These are phyloP conservation scores for Branchinecta sandiegonensis DNA, from an alignment of 2,888 invertebrate genomes.

Conservation along the genomic window DNA sequence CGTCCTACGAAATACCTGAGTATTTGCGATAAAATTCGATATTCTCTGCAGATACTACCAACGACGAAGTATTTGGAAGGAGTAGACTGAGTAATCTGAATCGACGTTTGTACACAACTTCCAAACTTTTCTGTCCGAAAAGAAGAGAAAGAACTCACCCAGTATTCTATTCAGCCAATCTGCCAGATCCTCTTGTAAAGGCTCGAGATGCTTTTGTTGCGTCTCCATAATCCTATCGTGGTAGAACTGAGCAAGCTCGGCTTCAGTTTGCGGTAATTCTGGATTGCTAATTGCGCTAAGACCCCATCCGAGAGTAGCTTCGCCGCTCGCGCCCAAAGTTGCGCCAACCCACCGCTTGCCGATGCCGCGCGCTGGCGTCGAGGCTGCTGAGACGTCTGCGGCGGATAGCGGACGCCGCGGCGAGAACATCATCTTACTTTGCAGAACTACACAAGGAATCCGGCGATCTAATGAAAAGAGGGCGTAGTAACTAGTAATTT, in stretches of 20 bases:
- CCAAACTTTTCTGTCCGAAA: no score
- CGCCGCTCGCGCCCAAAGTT: not conserved
- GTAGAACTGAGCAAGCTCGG: constrained; percentile 48
- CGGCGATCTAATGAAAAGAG: no score
- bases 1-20: no score
- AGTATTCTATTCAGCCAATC: constrained; percentile 75
- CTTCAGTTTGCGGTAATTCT: constrained; percentile 37
- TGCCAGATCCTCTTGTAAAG: constrained; percentile 68
- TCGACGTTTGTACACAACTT: no score
- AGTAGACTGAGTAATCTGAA: no score
- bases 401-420: no score
- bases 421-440: no score
- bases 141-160: constrained; percentile 43
- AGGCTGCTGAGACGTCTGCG: not conserved
- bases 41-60: no score
- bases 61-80: no score
- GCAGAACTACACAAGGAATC: no score
- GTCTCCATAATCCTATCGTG: constrained; percentile 56
- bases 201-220: constrained; percentile 62
- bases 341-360: constrained; percentile 13
- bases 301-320: not conserved
- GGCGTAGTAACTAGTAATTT: no score
- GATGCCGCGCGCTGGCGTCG: constrained; percentile 5
- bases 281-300: constrained; percentile 11
- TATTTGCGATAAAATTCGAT: no score